Percentiles rank a stretch among this genome's conserved stretches.
Conservation (phyloP, 2,113 vertebrate genomes). For the Xiphophorus hellerii region DNA sequence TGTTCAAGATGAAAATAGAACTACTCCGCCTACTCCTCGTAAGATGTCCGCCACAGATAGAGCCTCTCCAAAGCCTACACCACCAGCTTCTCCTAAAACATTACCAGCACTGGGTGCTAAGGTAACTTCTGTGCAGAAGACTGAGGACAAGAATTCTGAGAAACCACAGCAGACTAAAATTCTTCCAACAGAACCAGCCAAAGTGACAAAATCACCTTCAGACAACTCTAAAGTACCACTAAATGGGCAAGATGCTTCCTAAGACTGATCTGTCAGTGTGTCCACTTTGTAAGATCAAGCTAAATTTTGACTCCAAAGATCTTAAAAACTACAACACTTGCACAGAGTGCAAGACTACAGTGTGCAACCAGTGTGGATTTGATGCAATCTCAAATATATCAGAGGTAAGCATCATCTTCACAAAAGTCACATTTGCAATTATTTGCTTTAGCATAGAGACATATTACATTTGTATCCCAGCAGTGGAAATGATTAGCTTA, state of each 20-base stretch:
- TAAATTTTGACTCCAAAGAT: slow-evolving; percentile 84
- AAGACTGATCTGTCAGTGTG: slow-evolving; percentile 72
- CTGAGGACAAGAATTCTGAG: slow-evolving; percentile 65
- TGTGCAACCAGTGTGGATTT: slow-evolving; percentile 97
- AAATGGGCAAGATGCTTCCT: slow-evolving; percentile 28
- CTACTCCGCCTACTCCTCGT: slow-evolving; percentile 62
- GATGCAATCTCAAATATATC: slow-evolving; percentile 87
- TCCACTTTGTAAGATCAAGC: slow-evolving; percentile 88
- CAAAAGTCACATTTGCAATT: neutral
- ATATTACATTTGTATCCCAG: neutral
- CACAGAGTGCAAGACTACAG: slow-evolving; percentile 89
- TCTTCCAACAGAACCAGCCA: slow-evolving; percentile 46
- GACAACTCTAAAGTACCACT: slow-evolving; percentile 46
- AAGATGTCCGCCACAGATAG: slow-evolving; percentile 62
- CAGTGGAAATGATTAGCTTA: neutral
- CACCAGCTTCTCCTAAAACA: slow-evolving; percentile 63
- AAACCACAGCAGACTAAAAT: slow-evolving; percentile 63
- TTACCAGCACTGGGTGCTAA: slow-evolving; percentile 43
- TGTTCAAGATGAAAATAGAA: slow-evolving; percentile 75
- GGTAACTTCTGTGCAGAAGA: slow-evolving; percentile 48
- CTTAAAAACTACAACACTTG: slow-evolving; percentile 89
- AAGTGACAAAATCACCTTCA: slow-evolving; percentile 38
- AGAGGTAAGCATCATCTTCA: slow-evolving; percentile 63
- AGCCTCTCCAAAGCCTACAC: slow-evolving; percentile 60
- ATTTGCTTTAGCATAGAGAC: neutral